Evolutionary conservation across 2,888 invertebrate species (phyloP), one percentile per base, ranked within the genome.

Genomic region (Lepidochrysops patricia): DNA sequence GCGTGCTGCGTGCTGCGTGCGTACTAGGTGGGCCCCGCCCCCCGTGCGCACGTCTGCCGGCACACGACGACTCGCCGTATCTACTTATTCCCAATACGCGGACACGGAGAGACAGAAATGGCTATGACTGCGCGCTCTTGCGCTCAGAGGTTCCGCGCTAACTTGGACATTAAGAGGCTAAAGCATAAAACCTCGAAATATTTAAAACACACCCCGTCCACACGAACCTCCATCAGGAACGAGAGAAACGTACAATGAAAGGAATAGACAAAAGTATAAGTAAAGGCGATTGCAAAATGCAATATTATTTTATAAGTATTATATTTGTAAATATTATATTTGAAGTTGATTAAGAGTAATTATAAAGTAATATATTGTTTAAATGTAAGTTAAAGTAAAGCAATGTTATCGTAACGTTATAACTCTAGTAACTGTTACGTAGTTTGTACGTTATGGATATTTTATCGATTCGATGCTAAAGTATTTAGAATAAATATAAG

Each of bases 301-400:
- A 89, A 89, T 89, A 88, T 83, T 84, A 84, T 76, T 75, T 70
- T 70, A 70, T 87, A 88, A 85, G 84, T 85, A 83, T 83, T 70
- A 73, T 68, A 65, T 67, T 68, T 72, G 73, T 73, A 73, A 72
- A 75, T 75, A 78, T 74, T 70, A 63, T 66, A 63, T 66, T 72
- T 85, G 84, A 84, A 84, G 77, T 83, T 86, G 73, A 76, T 65
- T 66, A 69, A 70, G 63, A 66, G 66, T 71, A 71, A 65, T 63
- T 64, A 66, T 66, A 67, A 70, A 71, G 60, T 72, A 72, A 75
- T 74, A 66, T 71, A 67, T 66, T 64, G 60, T 67, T 68, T 70
- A 77, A 74, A 70, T 65, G 75, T 75, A 74, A 72, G 68, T 73
- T 73, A 74, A 73, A 70, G 72, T 64, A 80, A 84, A 86, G 83